These are phyloP conservation scores for Stenopsyche tienmushanensis DNA, from an alignment of 1,140 invertebrate species.

Conservation along the genomic window DNA sequence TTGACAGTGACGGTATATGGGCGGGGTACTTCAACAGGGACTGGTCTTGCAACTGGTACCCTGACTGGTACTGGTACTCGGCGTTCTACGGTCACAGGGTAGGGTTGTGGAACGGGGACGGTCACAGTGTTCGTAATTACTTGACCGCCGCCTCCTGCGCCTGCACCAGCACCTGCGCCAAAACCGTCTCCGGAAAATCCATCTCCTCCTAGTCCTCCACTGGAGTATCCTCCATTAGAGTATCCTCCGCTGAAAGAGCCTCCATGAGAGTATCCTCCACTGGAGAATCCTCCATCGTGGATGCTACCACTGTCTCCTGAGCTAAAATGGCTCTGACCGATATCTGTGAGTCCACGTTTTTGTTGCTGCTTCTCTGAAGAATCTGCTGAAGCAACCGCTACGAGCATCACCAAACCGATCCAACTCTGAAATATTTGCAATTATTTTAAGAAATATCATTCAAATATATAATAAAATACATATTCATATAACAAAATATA, in stretches of 20 bases:
- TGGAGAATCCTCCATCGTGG: conserved; percentile 18
- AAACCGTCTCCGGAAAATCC: neutral
- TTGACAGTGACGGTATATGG: conserved; percentile 41
- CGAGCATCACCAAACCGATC: conserved; percentile 14
- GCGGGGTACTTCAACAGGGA: conserved; percentile 33
- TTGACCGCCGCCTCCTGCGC: neutral
- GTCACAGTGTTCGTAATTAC: conserved; percentile 33
- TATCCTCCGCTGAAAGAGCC: conserved; percentile 7
- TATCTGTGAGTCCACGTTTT: conserved; percentile 36
- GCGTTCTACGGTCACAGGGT: conserved; percentile 39
- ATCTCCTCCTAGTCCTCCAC: neutral
- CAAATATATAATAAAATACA: neutral
- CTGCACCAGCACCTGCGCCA: neutral
- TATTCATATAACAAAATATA: neutral
- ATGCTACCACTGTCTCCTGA: conserved; percentile 21
- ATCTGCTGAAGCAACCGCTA: conserved; percentile 21
- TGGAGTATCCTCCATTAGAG: neutral
- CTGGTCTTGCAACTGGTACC: conserved; percentile 36
- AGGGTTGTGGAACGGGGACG: conserved; percentile 38
- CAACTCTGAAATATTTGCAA: conserved; percentile 36
- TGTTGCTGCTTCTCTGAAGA: conserved; percentile 35
- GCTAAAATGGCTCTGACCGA: conserved; percentile 27
- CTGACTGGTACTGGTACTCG: conserved; percentile 38
- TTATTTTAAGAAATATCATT: too few relatives aligned
- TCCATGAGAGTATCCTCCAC: conserved; percentile 21